These are phyloP conservation scores for Tuta absoluta DNA, from an alignment of 2,888 invertebrate species.

Conservation along the genomic window DNA sequence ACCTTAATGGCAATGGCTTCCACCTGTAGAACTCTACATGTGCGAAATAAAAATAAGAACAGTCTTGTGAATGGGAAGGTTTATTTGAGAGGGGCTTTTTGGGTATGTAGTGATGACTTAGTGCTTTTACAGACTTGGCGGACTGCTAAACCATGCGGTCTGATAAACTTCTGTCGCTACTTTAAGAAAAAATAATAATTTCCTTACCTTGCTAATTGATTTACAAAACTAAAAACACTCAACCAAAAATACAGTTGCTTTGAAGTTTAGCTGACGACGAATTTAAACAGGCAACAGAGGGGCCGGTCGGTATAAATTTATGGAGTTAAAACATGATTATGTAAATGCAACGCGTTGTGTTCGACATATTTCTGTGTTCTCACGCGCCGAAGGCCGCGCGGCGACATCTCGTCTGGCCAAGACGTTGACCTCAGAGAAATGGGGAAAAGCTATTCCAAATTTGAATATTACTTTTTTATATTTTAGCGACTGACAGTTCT, in stretches of 20 bases:
- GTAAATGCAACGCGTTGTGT: constrained; percentile 57
- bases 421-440: constrained; percentile 60
- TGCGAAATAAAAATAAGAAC: constrained; percentile 56
- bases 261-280: neutral
- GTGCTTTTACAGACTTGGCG: too few species aligned
- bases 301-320: constrained; percentile 47
- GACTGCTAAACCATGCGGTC: too few species aligned
- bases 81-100: constrained; percentile 4
- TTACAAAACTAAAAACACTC: neutral
- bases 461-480: constrained; percentile 34
- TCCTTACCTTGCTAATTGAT: neutral
- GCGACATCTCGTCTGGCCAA: constrained; percentile 70
- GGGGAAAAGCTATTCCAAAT: constrained; percentile 35
- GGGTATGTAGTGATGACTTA: neutral
- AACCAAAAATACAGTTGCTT: constrained; percentile 4
- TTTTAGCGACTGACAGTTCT: constrained; percentile 14
- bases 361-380: constrained; percentile 64
- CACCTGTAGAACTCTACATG: constrained; percentile 58
- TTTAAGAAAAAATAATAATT: neutral
- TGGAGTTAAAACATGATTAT: constrained; percentile 67
- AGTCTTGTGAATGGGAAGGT: constrained; percentile 1
- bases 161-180: too few species aligned
- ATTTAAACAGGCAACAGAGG: constrained; percentile 16
- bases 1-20: constrained; percentile 69
- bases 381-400: constrained; percentile 67